phyloP scores from a whole-genome alignment of 2,797 vertebrate genomes.

The Morelia viridis region DNA sequence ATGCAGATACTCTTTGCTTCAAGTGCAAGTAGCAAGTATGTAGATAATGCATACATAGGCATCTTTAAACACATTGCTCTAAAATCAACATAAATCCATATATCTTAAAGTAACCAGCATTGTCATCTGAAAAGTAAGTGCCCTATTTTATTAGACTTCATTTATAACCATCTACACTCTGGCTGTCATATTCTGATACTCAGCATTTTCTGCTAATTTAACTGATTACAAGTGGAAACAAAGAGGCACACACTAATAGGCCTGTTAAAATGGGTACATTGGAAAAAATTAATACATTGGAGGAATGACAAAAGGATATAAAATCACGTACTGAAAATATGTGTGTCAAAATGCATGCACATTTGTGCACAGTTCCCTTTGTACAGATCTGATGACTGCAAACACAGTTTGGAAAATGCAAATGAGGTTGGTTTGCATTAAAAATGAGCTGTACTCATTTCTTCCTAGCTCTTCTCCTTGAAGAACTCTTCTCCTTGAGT shows the following conservation, averaged over 20 bases:
- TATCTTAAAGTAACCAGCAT: not conserved
- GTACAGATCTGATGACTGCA: not conserved
- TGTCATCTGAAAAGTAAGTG: not conserved
- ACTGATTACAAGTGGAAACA: not conserved
- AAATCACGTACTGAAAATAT: not conserved
- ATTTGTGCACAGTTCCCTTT: not conserved
- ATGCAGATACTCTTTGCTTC: not conserved
- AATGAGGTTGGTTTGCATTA: not conserved
- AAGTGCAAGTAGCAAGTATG: not conserved
- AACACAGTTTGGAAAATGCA: not conserved
- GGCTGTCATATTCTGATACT: not conserved
- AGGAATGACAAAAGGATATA: not conserved
- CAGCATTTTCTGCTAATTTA: not conserved
- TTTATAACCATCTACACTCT: not conserved
- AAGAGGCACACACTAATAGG: not conserved
- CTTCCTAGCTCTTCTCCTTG: not conserved
- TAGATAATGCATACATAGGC: not conserved
- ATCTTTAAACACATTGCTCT: not conserved
- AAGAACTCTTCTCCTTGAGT: not conserved
- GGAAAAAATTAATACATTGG: not conserved
- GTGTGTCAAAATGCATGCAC: not conserved
- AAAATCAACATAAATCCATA: not conserved
- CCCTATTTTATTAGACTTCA: not conserved
- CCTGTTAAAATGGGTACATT: not conserved
- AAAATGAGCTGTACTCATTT: not conserved